These are phyloP conservation scores for Dryobotodes eremita DNA, from an alignment of 2,888 invertebrate genomes.

Conservation along the genomic window DNA sequence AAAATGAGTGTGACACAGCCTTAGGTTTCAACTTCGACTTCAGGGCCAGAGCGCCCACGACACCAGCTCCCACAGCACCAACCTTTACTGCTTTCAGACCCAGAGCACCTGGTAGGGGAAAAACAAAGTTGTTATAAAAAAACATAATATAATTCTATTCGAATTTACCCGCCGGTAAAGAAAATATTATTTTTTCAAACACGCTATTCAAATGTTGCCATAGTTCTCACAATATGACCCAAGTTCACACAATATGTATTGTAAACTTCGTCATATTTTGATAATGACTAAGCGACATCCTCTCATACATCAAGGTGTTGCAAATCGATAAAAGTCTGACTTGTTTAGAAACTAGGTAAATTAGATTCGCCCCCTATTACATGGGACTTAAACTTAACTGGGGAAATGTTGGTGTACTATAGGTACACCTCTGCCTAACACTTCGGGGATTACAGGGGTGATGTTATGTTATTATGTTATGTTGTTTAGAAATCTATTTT, in stretches of 20 bases:
- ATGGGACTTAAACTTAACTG: too few relatives aligned
- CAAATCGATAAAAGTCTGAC: background rate
- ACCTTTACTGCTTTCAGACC: constrained; percentile 87
- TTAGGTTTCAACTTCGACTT: constrained; percentile 80
- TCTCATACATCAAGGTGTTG: background rate
- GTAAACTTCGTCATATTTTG: background rate
- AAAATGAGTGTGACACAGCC: constrained; percentile 59
- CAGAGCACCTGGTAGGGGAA: constrained; percentile 74
- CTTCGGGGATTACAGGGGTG: too few relatives aligned
- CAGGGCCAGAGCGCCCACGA: constrained; percentile 83
- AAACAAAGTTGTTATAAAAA: background rate
- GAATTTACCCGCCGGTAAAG: background rate
- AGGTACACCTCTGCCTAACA: too few relatives aligned
- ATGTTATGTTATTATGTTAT: too few relatives aligned
- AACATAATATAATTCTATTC: background rate
- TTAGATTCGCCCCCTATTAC: too few relatives aligned
- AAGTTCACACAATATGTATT: background rate
- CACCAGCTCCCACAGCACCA: constrained; percentile 79
- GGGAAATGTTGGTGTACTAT: too few relatives aligned
- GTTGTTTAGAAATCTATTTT: background rate
- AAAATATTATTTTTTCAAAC: background rate
- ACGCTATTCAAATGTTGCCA: background rate
- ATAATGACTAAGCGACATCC: background rate
- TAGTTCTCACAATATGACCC: background rate
- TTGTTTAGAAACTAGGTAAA: background rate